Conservation (phyloP, 2,113 vertebrate species). For the Clarias magur region DNA sequence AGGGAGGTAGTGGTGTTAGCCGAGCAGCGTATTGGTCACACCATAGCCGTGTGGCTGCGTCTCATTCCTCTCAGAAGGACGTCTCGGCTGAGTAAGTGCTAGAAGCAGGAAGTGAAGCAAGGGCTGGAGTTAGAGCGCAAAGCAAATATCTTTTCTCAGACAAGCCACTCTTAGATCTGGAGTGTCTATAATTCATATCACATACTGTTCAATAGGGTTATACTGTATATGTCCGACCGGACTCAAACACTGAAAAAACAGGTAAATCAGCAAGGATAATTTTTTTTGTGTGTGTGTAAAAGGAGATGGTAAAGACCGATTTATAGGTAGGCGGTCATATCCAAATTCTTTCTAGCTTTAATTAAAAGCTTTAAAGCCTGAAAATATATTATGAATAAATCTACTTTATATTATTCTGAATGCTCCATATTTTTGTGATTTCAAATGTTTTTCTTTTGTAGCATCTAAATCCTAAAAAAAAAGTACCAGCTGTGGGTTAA, state of each 20-base stretch:
- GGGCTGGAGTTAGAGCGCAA: conserved; percentile 54
- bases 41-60: conserved; percentile 68
- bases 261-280: too few relatives aligned
- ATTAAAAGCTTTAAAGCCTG: background rate
- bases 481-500: background rate
- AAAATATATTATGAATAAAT: background rate
- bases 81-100: conserved; percentile 85
- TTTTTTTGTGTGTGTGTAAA: background rate
- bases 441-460: background rate
- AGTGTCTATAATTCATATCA: background rate
- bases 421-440: background rate
- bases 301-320: background rate
- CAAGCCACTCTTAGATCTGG: background rate
- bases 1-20: conserved; percentile 23
- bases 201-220: too few relatives aligned
- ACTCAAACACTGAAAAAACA: too few relatives aligned
- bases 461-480: background rate
- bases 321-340: background rate
- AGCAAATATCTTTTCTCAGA: background rate
- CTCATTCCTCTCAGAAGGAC: conserved; percentile 78
- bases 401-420: background rate
- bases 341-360: background rate
- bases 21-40: conserved; percentile 66
- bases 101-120: conserved; percentile 67
- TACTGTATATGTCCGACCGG: too few relatives aligned